Percentiles rank a stretch among this genome's conserved stretches.
These are phyloP conservation scores for Oplegnathus fasciatus DNA, from an alignment of 2,113 vertebrate genomes.

Conservation along the genomic window DNA sequence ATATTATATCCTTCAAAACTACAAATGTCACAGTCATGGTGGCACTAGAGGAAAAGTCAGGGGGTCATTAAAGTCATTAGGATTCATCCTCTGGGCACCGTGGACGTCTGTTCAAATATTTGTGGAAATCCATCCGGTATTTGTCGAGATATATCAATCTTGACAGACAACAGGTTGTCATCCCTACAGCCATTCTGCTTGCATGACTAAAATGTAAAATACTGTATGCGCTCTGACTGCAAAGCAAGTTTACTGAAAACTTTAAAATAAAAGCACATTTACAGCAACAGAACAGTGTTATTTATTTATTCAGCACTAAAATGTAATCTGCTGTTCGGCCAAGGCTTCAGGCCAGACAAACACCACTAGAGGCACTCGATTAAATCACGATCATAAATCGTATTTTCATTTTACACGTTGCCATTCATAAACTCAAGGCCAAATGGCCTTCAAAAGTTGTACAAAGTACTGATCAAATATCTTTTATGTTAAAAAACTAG, in stretches of 20 bases:
- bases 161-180: too few relatives aligned
- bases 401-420: not conserved
- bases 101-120: not conserved
- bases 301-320: not conserved
- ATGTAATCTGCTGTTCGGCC: not conserved
- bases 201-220: not conserved
- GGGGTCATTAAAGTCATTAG: not conserved
- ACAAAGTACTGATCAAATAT: not conserved
- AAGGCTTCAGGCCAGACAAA: not conserved
- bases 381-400: not conserved
- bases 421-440: not conserved
- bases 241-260: conserved; percentile 4
- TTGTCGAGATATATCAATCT: not conserved
- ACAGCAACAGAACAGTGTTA: not conserved
- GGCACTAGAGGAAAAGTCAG: not conserved
- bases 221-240: not conserved
- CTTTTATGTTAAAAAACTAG: not conserved
- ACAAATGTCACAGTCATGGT: not conserved
- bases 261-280: not conserved
- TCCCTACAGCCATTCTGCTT: not conserved
- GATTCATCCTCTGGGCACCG: not conserved
- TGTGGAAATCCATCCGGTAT: not conserved
- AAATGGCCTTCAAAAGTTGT: not conserved
- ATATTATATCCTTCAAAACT: not conserved
- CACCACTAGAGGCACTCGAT: not conserved